Conservation (phyloP, 2,797 vertebrate species). For the Anolis apletophallus region DNA sequence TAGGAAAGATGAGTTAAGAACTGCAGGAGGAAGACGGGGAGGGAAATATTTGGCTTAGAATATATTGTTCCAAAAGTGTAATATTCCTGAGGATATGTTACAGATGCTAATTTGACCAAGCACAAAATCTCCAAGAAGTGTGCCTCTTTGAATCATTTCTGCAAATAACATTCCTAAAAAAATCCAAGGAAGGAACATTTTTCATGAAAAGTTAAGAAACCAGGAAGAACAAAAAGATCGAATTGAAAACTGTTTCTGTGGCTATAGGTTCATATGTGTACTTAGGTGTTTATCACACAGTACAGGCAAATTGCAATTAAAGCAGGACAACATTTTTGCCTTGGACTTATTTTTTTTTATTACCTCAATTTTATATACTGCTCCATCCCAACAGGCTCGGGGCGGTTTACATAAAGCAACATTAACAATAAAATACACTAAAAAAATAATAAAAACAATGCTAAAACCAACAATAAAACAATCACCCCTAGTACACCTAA, state of each 20-base stretch:
- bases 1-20: not conserved
- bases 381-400: too few species aligned
- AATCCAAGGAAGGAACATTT: not conserved
- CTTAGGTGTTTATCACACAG: not conserved
- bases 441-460: too few species aligned
- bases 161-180: conserved; percentile 1
- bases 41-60: not conserved
- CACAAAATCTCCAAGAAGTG: not conserved
- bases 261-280: not conserved
- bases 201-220: not conserved
- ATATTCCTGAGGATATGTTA: conserved; percentile 2
- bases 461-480: too few species aligned
- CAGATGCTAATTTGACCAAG: conserved; percentile 16
- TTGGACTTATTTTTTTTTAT: too few species aligned
- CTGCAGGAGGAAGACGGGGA: not conserved
- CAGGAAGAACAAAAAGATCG: not conserved
- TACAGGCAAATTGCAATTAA: too few species aligned
- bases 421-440: too few species aligned
- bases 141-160: conserved; percentile 21
- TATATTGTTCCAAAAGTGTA: not conserved
- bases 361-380: too few species aligned
- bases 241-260: not conserved
- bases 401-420: too few species aligned
- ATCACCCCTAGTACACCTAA: too few species aligned
- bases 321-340: too few species aligned